phyloP scores from a whole-genome alignment of 2,888 invertebrate species.

The Loripinus fragilis region DNA sequence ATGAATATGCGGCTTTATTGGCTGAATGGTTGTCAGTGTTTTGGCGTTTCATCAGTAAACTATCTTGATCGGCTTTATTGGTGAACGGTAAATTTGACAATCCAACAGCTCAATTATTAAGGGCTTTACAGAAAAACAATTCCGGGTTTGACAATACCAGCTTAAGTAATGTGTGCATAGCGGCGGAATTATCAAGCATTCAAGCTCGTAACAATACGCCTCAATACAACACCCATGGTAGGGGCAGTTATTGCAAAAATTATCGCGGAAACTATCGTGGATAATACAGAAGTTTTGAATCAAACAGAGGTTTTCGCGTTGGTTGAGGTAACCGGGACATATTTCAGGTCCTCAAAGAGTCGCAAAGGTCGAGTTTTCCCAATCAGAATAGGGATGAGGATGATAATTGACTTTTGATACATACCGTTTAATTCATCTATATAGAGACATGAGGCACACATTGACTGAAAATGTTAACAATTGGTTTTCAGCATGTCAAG shows the following conservation, averaged over 20 bases:
- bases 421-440: no score
- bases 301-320: no score
- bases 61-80: no score
- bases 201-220: no score
- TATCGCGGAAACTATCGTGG: no score
- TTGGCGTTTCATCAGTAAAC: no score
- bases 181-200: neutral
- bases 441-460: neutral
- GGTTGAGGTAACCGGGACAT: neutral
- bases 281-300: no score
- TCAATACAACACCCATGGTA: no score
- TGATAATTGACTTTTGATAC: neutral
- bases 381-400: neutral
- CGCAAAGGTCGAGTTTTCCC: neutral
- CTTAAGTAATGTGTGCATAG: neutral
- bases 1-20: no score
- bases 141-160: neutral
- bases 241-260: no score
- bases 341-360: neutral
- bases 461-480: neutral
- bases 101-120: neutral
- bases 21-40: no score
- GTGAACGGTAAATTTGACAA: neutral
- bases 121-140: neutral
- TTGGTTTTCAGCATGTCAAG: neutral